Conservation (phyloP, 2,113 vertebrate species). For the Uria aalge region DNA sequence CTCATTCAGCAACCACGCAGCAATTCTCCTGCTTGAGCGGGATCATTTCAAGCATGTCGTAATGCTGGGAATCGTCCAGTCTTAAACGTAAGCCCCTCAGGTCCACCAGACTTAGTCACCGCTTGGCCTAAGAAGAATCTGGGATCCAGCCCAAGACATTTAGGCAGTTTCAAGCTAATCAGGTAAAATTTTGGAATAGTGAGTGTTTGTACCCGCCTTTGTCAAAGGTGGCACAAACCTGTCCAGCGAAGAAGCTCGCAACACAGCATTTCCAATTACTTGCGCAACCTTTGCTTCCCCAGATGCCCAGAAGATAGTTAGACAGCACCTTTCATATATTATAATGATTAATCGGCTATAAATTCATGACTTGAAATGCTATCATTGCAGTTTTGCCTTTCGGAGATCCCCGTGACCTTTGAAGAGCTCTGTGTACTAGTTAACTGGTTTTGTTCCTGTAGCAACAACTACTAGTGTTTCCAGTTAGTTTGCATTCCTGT, state of each 20-base stretch:
- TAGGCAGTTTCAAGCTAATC: neutral
- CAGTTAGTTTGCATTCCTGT: slow-evolving; percentile 42
- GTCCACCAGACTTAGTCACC: neutral
- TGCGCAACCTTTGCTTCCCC: neutral
- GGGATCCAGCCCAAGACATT: neutral
- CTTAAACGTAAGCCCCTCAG: neutral
- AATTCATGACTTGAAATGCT: neutral
- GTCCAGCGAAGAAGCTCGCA: neutral
- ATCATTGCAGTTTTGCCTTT: neutral
- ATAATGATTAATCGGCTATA: slow-evolving; percentile 31
- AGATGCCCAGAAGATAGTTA: neutral
- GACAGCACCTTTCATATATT: slow-evolving; percentile 4
- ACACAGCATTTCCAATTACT: neutral
- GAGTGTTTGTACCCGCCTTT: neutral
- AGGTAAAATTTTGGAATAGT: neutral
- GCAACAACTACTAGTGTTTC: slow-evolving; percentile 31
- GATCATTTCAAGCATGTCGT: neutral
- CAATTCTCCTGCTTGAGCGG: neutral
- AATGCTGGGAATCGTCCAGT: neutral
- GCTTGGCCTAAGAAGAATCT: neutral
- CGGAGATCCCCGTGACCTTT: neutral
- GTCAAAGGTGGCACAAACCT: neutral
- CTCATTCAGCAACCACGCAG: neutral
- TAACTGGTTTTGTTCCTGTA: slow-evolving; percentile 38
- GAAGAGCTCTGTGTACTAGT: slow-evolving; percentile 1